phyloP scores from a whole-genome alignment of 2,888 invertebrate genomes.

The Litoditis marina region DNA sequence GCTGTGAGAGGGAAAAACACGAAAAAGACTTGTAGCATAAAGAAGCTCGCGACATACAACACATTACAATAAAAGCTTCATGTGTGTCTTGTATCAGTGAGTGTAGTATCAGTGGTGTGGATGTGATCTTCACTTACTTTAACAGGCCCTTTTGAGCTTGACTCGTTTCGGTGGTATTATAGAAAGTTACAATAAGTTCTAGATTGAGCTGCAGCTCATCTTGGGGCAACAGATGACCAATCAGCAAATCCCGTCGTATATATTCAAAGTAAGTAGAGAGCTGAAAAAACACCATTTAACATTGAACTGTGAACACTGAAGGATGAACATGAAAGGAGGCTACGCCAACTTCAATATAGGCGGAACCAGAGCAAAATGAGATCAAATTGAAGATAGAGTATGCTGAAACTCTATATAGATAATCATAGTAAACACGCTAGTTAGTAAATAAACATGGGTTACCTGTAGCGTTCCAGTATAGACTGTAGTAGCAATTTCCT shows the following conservation, averaged over 20 bases:
- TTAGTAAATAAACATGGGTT: too few species aligned
- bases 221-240: slow-evolving; percentile 40
- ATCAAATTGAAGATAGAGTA: too few species aligned
- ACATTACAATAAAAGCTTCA: too few species aligned
- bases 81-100: neutral
- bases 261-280: slow-evolving; percentile 61
- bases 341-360: too few species aligned
- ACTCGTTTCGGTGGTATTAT: slow-evolving; percentile 55
- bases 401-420: too few species aligned
- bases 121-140: slow-evolving; percentile 23
- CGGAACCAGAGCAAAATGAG: too few species aligned
- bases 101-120: slow-evolving; percentile 12
- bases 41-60: too few species aligned
- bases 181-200: slow-evolving; percentile 56
- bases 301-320: neutral
- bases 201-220: slow-evolving; percentile 58
- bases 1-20: too few species aligned
- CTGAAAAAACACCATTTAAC: slow-evolving; percentile 25
- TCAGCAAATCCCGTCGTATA: slow-evolving; percentile 58
- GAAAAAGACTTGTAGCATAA: too few species aligned
- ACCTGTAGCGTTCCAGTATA: slow-evolving; percentile 62
- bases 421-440: too few species aligned
- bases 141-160: slow-evolving; percentile 26
- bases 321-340: too few species aligned
- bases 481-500: slow-evolving; percentile 61